Conservation (phyloP, 2,888 invertebrate species). For the Nomada goodeniana region DNA sequence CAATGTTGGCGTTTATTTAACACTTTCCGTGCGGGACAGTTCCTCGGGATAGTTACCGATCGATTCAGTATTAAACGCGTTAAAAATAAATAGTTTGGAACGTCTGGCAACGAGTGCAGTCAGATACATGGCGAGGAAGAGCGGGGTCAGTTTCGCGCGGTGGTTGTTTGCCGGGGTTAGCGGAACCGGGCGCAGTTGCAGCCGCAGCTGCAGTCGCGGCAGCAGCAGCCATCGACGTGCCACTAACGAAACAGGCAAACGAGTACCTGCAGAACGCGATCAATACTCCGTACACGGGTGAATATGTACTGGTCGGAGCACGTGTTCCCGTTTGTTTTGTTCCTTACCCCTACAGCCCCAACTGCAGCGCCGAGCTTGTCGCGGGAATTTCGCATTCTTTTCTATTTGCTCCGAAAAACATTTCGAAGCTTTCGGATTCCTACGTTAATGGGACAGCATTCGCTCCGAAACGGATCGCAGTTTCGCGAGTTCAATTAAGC, state of each 20-base stretch:
- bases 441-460: too few relatives aligned
- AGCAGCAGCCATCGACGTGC: slow-evolving; percentile 64
- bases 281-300: slow-evolving; percentile 76
- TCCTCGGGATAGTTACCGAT: too few relatives aligned
- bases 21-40: too few relatives aligned
- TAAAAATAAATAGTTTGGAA: neutral
- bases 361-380: neutral
- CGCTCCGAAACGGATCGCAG: too few relatives aligned
- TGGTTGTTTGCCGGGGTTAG: slow-evolving; percentile 8
- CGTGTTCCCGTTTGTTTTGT: slow-evolving; percentile 72
- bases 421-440: too few relatives aligned
- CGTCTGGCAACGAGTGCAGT: neutral
- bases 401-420: too few relatives aligned
- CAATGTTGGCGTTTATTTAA: too few relatives aligned
- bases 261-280: slow-evolving; percentile 77
- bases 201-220: slow-evolving; percentile 47
- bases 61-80: too few relatives aligned
- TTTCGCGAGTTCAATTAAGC: too few relatives aligned
- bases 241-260: slow-evolving; percentile 73
- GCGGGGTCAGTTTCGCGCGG: neutral
- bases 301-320: slow-evolving; percentile 61
- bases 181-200: slow-evolving; percentile 46
- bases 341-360: slow-evolving; percentile 46
- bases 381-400: too few relatives aligned
- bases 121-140: neutral